A percentile compares a stretch with the other conserved stretches of the same genome.
Conservation (phyloP, 2,888 invertebrate genomes). For the Cerastis leucographa region DNA sequence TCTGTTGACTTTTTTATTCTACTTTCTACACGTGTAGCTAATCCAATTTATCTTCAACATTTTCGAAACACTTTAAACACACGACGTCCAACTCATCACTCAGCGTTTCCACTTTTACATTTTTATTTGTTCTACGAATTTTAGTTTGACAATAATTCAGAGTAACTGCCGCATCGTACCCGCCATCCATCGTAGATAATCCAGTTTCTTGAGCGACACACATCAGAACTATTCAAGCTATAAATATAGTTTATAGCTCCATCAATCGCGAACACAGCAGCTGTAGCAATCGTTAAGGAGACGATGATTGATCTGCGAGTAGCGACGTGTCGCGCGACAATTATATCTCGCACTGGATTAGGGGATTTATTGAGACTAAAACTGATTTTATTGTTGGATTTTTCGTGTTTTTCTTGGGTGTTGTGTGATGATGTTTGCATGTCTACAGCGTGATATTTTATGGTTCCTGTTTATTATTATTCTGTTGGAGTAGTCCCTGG, state of each 20-base stretch:
- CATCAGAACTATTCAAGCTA: constrained; percentile 83
- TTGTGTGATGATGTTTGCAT: constrained; percentile 12
- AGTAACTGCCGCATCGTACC: constrained; percentile 68
- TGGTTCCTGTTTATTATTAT: constrained; percentile 16
- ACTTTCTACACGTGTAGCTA: constrained; percentile 15
- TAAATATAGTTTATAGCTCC: constrained; percentile 89
- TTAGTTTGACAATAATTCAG: constrained; percentile 43
- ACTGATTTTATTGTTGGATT: constrained; percentile 68
- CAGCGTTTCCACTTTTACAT: constrained; percentile 42
- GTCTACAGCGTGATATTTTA: constrained; percentile 15
- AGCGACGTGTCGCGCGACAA: constrained; percentile 69
- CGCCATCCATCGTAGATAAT: constrained; percentile 54
- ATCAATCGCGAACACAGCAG: constrained; percentile 88
- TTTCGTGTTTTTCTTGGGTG: constrained; percentile 49
- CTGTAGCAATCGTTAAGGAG: constrained; percentile 87
- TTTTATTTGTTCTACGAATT: constrained; percentile 53
- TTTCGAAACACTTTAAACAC: constrained; percentile 42
- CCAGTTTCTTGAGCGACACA: constrained; percentile 77
- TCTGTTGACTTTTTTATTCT: constrained; percentile 16
- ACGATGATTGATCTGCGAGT: constrained; percentile 87
- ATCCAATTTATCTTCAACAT: constrained; percentile 45
- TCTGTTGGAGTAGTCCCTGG: background rate
- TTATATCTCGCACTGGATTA: constrained; percentile 74
- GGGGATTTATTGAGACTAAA: constrained; percentile 72
- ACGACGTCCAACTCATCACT: constrained; percentile 44